Evolutionary conservation across 2,113 vertebrate genomes (phyloP).

Genomic region (Bos indicus): DNA sequence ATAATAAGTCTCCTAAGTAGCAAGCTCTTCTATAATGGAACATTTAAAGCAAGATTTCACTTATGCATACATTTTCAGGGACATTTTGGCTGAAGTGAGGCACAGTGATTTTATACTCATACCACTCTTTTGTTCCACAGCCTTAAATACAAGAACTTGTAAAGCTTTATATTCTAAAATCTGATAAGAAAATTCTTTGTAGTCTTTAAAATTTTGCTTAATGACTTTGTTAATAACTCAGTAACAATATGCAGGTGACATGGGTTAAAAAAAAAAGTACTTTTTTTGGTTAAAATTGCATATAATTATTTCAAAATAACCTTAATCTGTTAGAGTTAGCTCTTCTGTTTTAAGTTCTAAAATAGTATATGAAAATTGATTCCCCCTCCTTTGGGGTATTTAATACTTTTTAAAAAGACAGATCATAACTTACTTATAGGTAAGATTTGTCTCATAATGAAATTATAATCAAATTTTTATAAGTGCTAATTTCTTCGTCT

Average conservation of each 20-base stretch:
- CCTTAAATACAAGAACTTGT: not conserved
- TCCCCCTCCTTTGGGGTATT: not conserved
- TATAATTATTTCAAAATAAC: conserved; percentile 46
- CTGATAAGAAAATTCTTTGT: conserved; percentile 23
- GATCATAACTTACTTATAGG: conserved; percentile 13
- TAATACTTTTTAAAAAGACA: not conserved
- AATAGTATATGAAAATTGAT: not conserved
- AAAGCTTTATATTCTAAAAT: conserved; percentile 19
- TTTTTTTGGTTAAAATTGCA: conserved; percentile 25
- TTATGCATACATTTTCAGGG: not conserved
- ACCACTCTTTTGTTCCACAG: not conserved
- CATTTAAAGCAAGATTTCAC: not conserved
- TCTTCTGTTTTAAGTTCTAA: not conserved
- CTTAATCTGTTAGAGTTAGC: not conserved
- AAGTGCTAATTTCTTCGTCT: conserved; percentile 34
- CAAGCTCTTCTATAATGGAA: not conserved
- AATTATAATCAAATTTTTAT: conserved; percentile 5
- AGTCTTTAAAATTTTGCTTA: conserved; percentile 36
- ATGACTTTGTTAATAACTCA: conserved; percentile 27
- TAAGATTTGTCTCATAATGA: conserved; percentile 25
- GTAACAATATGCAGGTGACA: not conserved
- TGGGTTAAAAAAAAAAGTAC: not conserved
- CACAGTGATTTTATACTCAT: not conserved
- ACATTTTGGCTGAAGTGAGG: not conserved
- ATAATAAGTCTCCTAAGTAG: not conserved